Evolutionary conservation across 2,888 invertebrate species (phyloP).

Genomic region (Portevinia maculata): DNA sequence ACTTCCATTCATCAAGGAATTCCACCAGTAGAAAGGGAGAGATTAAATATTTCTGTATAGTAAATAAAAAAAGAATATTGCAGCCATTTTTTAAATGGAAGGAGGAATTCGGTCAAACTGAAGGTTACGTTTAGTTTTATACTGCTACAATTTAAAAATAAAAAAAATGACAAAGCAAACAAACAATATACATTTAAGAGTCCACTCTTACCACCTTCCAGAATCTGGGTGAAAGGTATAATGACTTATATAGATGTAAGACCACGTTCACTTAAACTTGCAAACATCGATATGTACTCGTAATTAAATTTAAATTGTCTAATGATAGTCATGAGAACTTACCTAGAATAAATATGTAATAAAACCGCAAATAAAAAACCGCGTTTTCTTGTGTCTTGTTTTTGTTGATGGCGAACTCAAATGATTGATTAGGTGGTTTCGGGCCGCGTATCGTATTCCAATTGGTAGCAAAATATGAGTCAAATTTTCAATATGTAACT

Average conservation of each 20-base stretch:
- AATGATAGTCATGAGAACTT: conserved; percentile 67
- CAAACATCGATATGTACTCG: not conserved
- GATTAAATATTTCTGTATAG: too few species aligned
- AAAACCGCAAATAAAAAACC: conserved; percentile 55
- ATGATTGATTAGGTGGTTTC: conserved; percentile 70
- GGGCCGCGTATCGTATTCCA: conserved; percentile 59
- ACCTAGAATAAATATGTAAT: conserved; percentile 62
- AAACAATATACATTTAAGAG: too few species aligned
- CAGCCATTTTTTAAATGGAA: too few species aligned
- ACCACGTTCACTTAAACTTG: not conserved
- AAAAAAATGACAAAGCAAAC: too few species aligned
- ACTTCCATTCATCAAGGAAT: too few species aligned
- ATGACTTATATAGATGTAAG: not conserved
- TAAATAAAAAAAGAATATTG: too few species aligned
- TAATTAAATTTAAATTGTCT: conserved; percentile 2
- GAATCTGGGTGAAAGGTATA: not conserved
- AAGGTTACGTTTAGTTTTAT: too few species aligned
- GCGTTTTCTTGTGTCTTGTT: conserved; percentile 55
- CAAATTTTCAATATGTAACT: not conserved
- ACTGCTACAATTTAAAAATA: too few species aligned
- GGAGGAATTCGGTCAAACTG: too few species aligned
- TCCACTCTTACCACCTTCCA: not conserved
- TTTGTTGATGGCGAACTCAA: conserved; percentile 31
- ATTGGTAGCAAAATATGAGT: conserved; percentile 15
- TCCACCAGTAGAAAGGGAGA: too few species aligned